Evolutionary conservation across 2,888 invertebrate species (phyloP), one percentile per base, ranked within the genome.

Genomic region (Polymixis lichenea): DNA sequence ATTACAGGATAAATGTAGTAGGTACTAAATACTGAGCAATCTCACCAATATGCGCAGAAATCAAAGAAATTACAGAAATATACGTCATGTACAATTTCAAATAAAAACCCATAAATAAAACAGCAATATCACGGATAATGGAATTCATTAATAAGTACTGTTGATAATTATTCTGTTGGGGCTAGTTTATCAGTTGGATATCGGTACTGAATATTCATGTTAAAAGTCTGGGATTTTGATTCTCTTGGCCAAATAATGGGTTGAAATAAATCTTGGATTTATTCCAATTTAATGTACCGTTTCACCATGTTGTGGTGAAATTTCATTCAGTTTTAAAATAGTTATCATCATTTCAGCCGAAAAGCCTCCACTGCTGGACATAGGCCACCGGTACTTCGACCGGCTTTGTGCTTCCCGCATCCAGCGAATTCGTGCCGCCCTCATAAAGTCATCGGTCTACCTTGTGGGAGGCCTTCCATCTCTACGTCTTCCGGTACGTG

Each of bases 101-200:
- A 53, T 46, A 8, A 61, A 32, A 43, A 22, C 22, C 19, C 11
- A 51, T 68, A 62, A 60, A 46, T 65, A 43, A 43, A 8, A 32
- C 7, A 55, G 9, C 17, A 9, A 58, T 65, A 38, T 28, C 11
- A 58, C 46, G 17, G 61, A n/a, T 75, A 79, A 75, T 75, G 55
- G 67, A 72, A 79, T 80, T 74, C 32, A 80, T 77, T 77, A 84
- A 38, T 6, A 38, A 5, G 38, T 28, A 49, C 58, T 51, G 58
- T 62, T 68, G 72, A 76, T 80, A 74, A 78, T 80, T 78, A 84
- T 84, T 78, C 84, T 71, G 72, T 75, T 70, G 69, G 66, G 69
- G 13, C 17, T 62, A 78, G 64, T 76, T 70, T 72, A 76, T 73
- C 75, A 75, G 81, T 76, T 74, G 68, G 62, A 72, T 76, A 61